A percentile compares a stretch with the other conserved stretches of the same genome.
Conservation (phyloP, 2,888 invertebrate species). For the Taphrorychus bicolor region DNA sequence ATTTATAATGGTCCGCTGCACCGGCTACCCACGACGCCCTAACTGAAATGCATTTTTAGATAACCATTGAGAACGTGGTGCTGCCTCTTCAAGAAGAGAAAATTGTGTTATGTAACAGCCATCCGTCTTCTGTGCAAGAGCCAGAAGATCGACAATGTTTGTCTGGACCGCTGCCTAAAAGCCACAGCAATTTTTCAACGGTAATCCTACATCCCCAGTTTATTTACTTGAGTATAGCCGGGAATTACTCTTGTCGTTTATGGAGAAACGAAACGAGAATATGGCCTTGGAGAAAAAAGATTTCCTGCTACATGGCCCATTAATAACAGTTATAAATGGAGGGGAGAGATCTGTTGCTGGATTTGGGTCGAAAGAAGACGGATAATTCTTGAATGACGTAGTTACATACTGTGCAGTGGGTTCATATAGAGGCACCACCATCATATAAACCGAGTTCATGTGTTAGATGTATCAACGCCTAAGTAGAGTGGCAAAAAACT, state of each 20-base stretch:
- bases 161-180: conserved; percentile 32
- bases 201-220: conserved; percentile 53
- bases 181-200: conserved; percentile 52
- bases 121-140: conserved; percentile 18
- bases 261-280: conserved; percentile 43
- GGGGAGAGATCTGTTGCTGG: neutral
- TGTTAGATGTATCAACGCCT: too few relatives aligned
- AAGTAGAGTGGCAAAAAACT: too few relatives aligned
- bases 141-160: conserved; percentile 31
- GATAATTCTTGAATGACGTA: neutral
- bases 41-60: neutral
- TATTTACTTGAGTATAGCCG: conserved; percentile 53
- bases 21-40: conserved; percentile 14
- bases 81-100: too few relatives aligned
- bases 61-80: too few relatives aligned
- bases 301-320: conserved; percentile 40
- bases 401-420: too few relatives aligned
- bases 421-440: too few relatives aligned
- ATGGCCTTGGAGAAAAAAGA: conserved; percentile 39
- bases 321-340: conserved; percentile 43
- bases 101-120: too few relatives aligned
- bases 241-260: conserved; percentile 48
- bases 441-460: too few relatives aligned
- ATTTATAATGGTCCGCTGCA: conserved; percentile 42
- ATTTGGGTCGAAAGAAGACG: neutral